These are phyloP conservation scores for Chondrilla cf. caribensis DNA, from an alignment of 37 sponge, comb jelly and placozoan species.

Conservation along the genomic window DNA sequence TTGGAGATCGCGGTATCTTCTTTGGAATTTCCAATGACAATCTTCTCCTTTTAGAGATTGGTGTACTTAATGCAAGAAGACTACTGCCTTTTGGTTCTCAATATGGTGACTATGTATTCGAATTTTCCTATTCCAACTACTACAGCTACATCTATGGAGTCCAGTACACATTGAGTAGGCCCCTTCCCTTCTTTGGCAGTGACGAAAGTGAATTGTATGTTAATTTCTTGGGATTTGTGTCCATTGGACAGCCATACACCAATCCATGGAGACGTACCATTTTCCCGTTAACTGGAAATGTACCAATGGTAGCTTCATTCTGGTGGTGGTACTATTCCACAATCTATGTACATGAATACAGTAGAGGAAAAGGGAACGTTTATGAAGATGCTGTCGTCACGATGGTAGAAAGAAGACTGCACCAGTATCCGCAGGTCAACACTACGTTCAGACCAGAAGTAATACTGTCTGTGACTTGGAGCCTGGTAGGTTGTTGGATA, in stretches of 20 bases:
- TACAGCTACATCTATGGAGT: neutral
- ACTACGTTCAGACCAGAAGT: constrained; percentile 1
- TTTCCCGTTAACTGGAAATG: neutral
- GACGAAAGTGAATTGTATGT: neutral
- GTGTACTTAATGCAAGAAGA: neutral
- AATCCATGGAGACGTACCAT: neutral
- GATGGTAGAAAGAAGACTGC: neutral
- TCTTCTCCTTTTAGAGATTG: neutral
- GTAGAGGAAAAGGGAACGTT: neutral
- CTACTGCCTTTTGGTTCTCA: neutral
- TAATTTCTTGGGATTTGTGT: neutral
- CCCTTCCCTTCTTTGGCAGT: neutral
- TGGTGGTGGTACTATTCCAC: constrained; percentile 16
- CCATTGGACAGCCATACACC: neutral
- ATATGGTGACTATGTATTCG: neutral
- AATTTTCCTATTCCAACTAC: neutral
- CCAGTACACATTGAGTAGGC: neutral
- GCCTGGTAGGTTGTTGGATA: neutral
- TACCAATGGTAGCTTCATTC: constrained; percentile 19
- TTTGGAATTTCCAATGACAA: neutral
- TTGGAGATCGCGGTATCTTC: too few relatives aligned
- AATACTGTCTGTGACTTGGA: neutral
- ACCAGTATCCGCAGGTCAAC: neutral
- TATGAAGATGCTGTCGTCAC: neutral
- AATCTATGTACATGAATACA: neutral